These are phyloP conservation scores for Graptemys geographica DNA, from an alignment of 2,797 vertebrate genomes.

Conservation along the genomic window DNA sequence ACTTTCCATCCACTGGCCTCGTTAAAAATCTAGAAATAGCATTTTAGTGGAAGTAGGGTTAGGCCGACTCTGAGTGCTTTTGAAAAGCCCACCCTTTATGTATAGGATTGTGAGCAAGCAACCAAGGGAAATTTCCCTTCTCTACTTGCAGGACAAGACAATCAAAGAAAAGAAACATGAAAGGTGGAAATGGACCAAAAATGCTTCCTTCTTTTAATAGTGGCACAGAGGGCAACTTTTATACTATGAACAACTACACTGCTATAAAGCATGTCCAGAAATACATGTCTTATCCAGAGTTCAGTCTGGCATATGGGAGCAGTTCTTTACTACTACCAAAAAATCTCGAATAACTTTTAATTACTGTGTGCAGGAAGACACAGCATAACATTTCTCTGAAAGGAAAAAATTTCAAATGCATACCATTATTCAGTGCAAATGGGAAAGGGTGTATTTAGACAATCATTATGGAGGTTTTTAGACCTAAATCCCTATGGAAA, in stretches of 20 bases:
- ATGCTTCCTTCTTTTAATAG: neutral
- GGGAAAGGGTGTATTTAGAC: slow-evolving; percentile 61
- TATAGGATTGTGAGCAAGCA: rapidly evolving
- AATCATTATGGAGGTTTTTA: slow-evolving; percentile 58
- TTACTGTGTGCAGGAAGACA: neutral
- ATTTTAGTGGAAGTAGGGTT: neutral
- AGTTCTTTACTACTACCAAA: neutral
- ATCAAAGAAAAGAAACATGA: neutral
- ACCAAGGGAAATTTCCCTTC: neutral
- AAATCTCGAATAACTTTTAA: neutral
- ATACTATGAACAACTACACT: neutral
- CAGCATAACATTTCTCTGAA: neutral
- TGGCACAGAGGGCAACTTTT: neutral
- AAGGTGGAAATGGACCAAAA: neutral
- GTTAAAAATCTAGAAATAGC: neutral
- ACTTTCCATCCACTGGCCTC: neutral
- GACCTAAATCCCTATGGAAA: slow-evolving; percentile 75
- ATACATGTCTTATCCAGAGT: neutral
- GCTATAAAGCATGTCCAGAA: neutral
- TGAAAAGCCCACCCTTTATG: neutral
- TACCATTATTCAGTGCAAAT: neutral
- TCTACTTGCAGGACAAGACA: neutral
- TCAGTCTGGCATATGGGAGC: neutral
- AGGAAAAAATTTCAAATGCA: neutral
- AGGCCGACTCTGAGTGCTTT: neutral